Evolutionary conservation across 2,888 invertebrate genomes (phyloP), one percentile per base, ranked within the genome.

Genomic region (Pseudococcus viburni): DNA sequence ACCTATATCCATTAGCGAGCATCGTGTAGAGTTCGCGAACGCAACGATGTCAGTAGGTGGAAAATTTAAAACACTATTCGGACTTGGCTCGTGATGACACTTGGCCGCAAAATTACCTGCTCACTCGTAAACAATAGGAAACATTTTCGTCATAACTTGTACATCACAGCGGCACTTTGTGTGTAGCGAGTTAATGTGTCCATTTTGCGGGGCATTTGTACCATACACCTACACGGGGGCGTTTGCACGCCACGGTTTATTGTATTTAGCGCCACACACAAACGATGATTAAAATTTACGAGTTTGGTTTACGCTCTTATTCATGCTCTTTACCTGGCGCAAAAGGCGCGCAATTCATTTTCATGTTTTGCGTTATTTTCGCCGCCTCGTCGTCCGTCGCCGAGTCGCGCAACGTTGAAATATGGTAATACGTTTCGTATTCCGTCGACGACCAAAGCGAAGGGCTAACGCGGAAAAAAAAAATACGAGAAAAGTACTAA

Each of bases 251-350:
- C 46, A 83, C 80, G 9, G 46, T 42, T 42, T 83, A 83, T 83
- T 42, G 80, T 83, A 83, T 83, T 83, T 46, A 83, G 46, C 80
- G 46, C 46, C 46, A 83, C 46, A 83, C 26, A 3, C 26, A 33
- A 73, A 73, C 80, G 46, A 83, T 83, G 80, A 83, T 83, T 83
- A 83, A 83, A 83, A 83, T 83, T 83, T 83, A 83, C 80, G 80
- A 83, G 80, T 83, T n/a, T 83, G 46, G 46, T 83, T 83, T 83
- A 83, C 80, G 42, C 33, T 83, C 46, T 83, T 83, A 83, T 83
- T 83, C 80, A 83, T 46, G 80, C 80, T 83, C 19, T 83, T 83
- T 83, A 19, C n/a, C 80, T 19, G n/a, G 77, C 1, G 46, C 42
- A 46, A 83, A 83, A 83, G 46, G 46, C 46, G 46, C 80, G 80